These are phyloP conservation scores for Eptatretus atami DNA, from an alignment of 2,797 vertebrate genomes.

Conservation along the genomic window DNA sequence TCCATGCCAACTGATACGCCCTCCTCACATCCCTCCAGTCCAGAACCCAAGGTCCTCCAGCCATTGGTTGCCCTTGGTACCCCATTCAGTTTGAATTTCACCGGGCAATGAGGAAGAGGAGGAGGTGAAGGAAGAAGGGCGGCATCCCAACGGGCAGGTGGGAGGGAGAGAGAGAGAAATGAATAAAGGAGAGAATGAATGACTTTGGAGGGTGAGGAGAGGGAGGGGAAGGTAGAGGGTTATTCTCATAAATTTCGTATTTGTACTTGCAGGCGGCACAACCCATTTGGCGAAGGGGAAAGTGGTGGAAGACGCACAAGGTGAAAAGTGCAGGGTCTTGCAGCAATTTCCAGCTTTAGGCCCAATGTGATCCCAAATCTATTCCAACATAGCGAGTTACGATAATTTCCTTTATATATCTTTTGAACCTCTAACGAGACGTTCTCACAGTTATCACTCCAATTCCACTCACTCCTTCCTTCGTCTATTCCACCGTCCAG, in stretches of 20 bases:
- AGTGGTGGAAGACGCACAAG: slow-evolving; percentile 8
- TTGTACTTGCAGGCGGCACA: slow-evolving; percentile 36
- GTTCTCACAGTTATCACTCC: too few relatives aligned
- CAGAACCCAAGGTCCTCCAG: slow-evolving; percentile 18
- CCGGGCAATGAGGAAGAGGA: slow-evolving; percentile 64
- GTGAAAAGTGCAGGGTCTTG: too few relatives aligned
- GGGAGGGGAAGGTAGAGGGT: too few relatives aligned
- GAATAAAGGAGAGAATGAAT: too few relatives aligned
- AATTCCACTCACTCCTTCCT: background rate
- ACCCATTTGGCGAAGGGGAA: slow-evolving; percentile 81
- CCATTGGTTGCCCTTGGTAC: slow-evolving; percentile 49
- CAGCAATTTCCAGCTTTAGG: slow-evolving; percentile 43
- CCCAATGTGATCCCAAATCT: background rate
- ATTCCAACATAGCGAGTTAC: too few relatives aligned
- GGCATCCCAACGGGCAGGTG: background rate
- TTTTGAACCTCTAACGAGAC: too few relatives aligned
- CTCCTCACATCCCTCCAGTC: too few relatives aligned
- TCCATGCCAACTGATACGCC: too few relatives aligned
- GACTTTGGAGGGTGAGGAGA: too few relatives aligned
- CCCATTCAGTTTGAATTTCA: slow-evolving; percentile 97
- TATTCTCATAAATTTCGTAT: background rate
- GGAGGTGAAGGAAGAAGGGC: too few relatives aligned
- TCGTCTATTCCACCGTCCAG: slow-evolving; percentile 17
- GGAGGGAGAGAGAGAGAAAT: background rate
- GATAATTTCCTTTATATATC: too few relatives aligned